Conservation (phyloP, 2,797 vertebrate species). For the Anolis apletophallus region DNA sequence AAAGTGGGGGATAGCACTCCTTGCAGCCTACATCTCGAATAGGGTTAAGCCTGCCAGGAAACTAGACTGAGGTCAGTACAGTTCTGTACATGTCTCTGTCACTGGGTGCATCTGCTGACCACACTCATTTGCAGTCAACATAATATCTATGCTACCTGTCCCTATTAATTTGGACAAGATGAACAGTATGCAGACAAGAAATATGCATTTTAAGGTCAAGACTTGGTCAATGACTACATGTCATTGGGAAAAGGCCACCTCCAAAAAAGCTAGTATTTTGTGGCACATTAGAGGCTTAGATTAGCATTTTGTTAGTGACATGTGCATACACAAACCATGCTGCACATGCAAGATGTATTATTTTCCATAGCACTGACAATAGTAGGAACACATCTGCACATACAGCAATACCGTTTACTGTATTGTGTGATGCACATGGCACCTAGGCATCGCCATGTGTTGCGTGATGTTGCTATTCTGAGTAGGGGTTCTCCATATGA, state of each 20-base stretch:
- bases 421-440: too few relatives aligned
- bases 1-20: neutral
- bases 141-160: neutral
- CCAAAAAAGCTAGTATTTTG: neutral
- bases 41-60: neutral
- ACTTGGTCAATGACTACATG: neutral
- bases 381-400: too few relatives aligned
- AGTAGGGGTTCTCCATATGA: too few relatives aligned
- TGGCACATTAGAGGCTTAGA: too few relatives aligned
- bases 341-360: too few relatives aligned
- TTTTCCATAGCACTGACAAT: too few relatives aligned
- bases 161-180: neutral
- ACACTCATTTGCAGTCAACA: neutral
- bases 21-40: neutral
- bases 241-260: neutral
- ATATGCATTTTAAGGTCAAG: neutral
- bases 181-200: neutral
- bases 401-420: too few relatives aligned
- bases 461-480: too few relatives aligned
- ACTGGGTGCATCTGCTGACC: neutral
- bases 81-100: neutral
- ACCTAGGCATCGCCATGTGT: too few relatives aligned
- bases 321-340: too few relatives aligned
- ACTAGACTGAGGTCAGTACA: neutral
- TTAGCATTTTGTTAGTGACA: too few relatives aligned